A percentile compares a stretch with the other conserved stretches of the same genome.
Evolutionary conservation across 2,888 invertebrate species (phyloP).

Genomic region (Xylota sylvarum): DNA sequence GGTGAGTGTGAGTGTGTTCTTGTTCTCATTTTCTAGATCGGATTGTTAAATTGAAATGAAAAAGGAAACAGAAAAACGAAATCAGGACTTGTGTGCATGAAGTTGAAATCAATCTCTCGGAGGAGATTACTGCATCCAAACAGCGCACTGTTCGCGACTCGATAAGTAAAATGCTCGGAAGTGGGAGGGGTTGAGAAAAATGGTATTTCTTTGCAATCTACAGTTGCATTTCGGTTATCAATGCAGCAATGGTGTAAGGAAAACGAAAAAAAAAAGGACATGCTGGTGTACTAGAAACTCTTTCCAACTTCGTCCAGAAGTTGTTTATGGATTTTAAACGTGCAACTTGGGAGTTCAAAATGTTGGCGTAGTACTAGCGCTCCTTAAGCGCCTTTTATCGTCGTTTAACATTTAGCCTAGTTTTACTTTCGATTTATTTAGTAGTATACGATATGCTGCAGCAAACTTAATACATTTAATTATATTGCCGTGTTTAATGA

Average conservation of each 20-base stretch:
- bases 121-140: slow-evolving; percentile 37
- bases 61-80: slow-evolving; percentile 32
- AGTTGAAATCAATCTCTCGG: slow-evolving; percentile 62
- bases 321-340: slow-evolving; percentile 54
- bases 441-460: slow-evolving; percentile 18
- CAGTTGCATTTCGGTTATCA: slow-evolving; percentile 24
- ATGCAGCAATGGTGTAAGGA: neutral
- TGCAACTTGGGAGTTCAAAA: slow-evolving; percentile 13
- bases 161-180: slow-evolving; percentile 20
- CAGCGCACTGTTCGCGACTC: neutral
- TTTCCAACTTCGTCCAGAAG: slow-evolving; percentile 20
- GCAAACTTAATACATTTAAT: neutral
- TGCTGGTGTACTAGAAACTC: neutral
- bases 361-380: slow-evolving; percentile 16
- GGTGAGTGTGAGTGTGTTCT: neutral
- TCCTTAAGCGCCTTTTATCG: slow-evolving; percentile 12
- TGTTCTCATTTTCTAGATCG: slow-evolving; percentile 53
- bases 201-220: slow-evolving; percentile 23
- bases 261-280: neutral
- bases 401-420: slow-evolving; percentile 34
- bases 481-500: neutral
- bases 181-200: neutral
- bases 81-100: slow-evolving; percentile 59
- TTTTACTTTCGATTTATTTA: slow-evolving; percentile 14
- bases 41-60: slow-evolving; percentile 50